phyloP scores from a whole-genome alignment of 2,888 invertebrate species.

The Acrobasis consociella region DNA sequence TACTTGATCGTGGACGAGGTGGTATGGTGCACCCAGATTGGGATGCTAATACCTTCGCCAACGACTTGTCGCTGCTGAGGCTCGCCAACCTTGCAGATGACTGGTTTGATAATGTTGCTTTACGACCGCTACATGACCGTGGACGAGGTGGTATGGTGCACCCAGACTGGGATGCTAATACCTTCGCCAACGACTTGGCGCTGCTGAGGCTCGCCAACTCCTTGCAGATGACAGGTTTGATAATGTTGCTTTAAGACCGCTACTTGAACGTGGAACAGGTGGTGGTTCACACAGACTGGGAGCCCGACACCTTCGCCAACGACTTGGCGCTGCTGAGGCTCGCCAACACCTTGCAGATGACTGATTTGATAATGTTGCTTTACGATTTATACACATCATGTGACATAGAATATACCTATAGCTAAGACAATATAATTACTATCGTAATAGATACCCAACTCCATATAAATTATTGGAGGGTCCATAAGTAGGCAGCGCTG shows the following conservation, averaged over 20 bases:
- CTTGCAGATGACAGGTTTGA: slow-evolving; percentile 59
- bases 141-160: slow-evolving; percentile 59
- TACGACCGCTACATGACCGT: slow-evolving; percentile 74
- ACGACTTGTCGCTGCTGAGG: slow-evolving; percentile 65
- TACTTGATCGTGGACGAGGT: slow-evolving; percentile 67
- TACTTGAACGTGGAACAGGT: slow-evolving; percentile 66
- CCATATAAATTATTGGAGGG: no score
- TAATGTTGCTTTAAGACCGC: slow-evolving; percentile 61
- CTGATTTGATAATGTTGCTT: slow-evolving; percentile 42
- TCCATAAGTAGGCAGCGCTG: no score
- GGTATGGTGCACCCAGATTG: slow-evolving; percentile 63
- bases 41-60: slow-evolving; percentile 53
- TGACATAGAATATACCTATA: no score
- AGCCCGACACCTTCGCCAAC: slow-evolving; percentile 54
- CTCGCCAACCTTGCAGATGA: slow-evolving; percentile 66
- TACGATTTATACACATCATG: no score
- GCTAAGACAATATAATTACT: no score
- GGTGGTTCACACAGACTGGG: slow-evolving; percentile 62
- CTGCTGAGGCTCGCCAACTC: slow-evolving; percentile 62
- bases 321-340: slow-evolving; percentile 67
- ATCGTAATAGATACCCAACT: no score
- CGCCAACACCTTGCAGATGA: slow-evolving; percentile 62
- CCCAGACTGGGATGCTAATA: slow-evolving; percentile 57
- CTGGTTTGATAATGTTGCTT: slow-evolving; percentile 48
- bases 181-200: slow-evolving; percentile 64